A percentile compares a stretch with the other conserved stretches of the same genome.
These are phyloP conservation scores for Lycaon pictus DNA, from an alignment of 2,113 vertebrate species.

Conservation along the genomic window DNA sequence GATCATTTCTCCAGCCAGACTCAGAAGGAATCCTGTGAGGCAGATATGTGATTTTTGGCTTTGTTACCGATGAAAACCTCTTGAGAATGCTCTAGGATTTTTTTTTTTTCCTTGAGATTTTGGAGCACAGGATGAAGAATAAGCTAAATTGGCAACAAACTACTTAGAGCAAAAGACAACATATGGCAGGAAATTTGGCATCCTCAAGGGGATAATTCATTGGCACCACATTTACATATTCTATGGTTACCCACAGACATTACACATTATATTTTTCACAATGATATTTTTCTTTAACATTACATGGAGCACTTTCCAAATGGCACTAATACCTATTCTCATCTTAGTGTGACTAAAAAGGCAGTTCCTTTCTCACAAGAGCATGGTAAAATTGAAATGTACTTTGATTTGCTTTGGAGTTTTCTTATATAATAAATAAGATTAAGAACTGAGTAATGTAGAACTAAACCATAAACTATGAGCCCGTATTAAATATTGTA, in stretches of 20 bases:
- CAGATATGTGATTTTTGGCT: conserved; percentile 75
- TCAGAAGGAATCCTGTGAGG: conserved; percentile 25
- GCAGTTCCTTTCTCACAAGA: conserved; percentile 39
- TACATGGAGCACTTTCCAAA: conserved; percentile 47
- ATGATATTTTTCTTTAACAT: conserved; percentile 63
- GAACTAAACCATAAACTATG: neutral
- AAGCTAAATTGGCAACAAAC: conserved; percentile 68
- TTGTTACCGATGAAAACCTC: conserved; percentile 60
- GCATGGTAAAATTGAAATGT: conserved; percentile 8
- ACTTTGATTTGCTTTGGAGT: conserved; percentile 51
- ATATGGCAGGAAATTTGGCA: conserved; percentile 75
- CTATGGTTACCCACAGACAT: conserved; percentile 68
- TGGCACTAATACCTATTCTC: conserved; percentile 34
- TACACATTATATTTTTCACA: conserved; percentile 58
- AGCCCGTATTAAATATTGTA: neutral
- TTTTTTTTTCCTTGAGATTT: conserved; percentile 53
- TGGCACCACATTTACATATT: conserved; percentile 68
- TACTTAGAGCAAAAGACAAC: conserved; percentile 65
- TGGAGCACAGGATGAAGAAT: conserved; percentile 60
- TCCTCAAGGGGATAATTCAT: conserved; percentile 56
- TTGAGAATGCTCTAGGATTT: conserved; percentile 55
- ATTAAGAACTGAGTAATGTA: neutral
- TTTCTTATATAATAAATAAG: neutral
- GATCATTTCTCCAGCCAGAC: conserved; percentile 70
- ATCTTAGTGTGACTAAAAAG: conserved; percentile 53